These are phyloP conservation scores for Apantesis nais DNA, from an alignment of 2,888 invertebrate species.

Conservation along the genomic window DNA sequence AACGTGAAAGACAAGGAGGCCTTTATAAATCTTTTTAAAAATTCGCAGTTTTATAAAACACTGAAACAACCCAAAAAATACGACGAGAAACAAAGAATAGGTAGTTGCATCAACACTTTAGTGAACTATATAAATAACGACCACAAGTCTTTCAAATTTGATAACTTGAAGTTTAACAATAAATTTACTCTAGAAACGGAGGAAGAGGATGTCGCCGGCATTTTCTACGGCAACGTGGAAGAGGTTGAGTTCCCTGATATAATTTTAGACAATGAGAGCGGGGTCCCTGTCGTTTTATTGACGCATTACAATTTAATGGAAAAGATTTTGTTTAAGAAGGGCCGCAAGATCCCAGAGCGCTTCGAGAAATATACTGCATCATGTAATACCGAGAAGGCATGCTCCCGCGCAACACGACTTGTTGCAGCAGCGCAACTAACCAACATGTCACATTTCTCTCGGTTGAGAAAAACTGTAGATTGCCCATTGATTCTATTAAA, in stretches of 20 bases:
- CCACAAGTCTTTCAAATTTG: conserved; percentile 54
- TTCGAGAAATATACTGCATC: not conserved
- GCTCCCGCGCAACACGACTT: not conserved
- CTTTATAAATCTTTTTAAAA: conserved; percentile 44
- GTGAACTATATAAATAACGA: conserved; percentile 63
- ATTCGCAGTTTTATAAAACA: conserved; percentile 48
- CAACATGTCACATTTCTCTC: conserved; percentile 46
- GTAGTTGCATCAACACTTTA: conserved; percentile 54
- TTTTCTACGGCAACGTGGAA: conserved; percentile 52
- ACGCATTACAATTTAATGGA: conserved; percentile 52
- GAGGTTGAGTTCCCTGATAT: conserved; percentile 62
- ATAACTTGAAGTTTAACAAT: conserved; percentile 51
- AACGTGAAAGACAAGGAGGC: conserved; percentile 46
- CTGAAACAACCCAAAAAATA: conserved; percentile 28
- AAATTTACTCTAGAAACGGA: conserved; percentile 38
- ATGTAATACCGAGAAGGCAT: not conserved
- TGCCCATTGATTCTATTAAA: conserved; percentile 58
- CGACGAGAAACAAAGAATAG: conserved; percentile 47
- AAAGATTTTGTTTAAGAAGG: conserved; percentile 50
- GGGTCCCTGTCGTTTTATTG: conserved; percentile 58
- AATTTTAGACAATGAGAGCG: conserved; percentile 58
- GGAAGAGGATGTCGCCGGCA: conserved; percentile 50
- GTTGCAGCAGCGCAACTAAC: conserved; percentile 27
- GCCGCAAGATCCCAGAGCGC: not conserved
- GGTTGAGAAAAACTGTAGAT: conserved; percentile 55